Evolutionary conservation across 2,113 vertebrate genomes (phyloP), one percentile per base, ranked within the genome.

Genomic region (Cygnus buccinator): DNA sequence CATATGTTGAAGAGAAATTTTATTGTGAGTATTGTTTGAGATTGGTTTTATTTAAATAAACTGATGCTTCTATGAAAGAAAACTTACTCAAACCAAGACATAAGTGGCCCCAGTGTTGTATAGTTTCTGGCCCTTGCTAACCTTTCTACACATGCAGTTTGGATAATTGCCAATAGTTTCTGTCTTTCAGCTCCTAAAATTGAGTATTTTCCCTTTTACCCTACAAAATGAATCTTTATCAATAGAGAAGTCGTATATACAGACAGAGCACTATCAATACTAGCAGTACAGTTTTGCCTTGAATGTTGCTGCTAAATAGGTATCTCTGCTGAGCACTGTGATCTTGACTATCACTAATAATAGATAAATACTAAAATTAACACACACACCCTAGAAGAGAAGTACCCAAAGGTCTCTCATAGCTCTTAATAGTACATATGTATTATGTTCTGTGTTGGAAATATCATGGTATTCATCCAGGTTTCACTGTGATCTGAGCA

Each of bases 21-120:
- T 44, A 54, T 33, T 76, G 41, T 73, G 55, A 83, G 59, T 89
- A 52, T 48, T 79, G 11, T 11, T 87, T 77, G 46, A 68, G 29
- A 35, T 93, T 94, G 90, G 82, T 94, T 96, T 96, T 85, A 87
- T 89, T 84, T 74, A 77, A 91, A 93, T 91, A 96, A 96, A 85
- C 91, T 95, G 78, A 75, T 87, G 33, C 28, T 75, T 83, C 59
- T 85, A 81, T 90, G 91, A 85, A 95, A 86, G 66, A 92, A 97
- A 94, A 72, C 59, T 88, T 74, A 77, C 22, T 95, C 87, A 63
- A 12, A 43, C 52, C 61, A 77, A 91, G 22, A 58, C 33, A 61
- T 28, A 78, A 75, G 22, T 33, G 52, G 71, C 39, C 10, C 70
- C 33, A 19, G 8, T 90, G 85, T 87, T 93, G 88, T 74, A 17